phyloP scores from a whole-genome alignment of 2,113 vertebrate genomes.

The Canis aureus region DNA sequence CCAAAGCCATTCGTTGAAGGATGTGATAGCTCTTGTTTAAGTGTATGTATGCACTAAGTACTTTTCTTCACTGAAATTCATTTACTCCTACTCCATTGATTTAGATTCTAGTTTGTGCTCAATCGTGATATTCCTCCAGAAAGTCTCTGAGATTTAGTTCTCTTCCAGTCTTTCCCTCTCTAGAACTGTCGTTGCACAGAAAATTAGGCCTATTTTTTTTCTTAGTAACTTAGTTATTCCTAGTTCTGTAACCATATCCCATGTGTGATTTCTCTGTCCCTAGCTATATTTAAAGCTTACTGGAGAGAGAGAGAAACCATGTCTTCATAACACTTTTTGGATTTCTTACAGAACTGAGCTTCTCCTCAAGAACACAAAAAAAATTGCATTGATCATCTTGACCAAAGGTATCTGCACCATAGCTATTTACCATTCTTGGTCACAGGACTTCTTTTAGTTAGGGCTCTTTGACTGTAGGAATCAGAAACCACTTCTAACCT shows the following conservation, averaged over 20 bases:
- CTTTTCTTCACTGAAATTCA: conserved; percentile 20
- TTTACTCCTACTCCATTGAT: conserved; percentile 1
- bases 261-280: not conserved
- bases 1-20: not conserved
- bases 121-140: not conserved
- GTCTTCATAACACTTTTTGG: not conserved
- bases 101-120: not conserved
- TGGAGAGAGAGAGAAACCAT: not conserved
- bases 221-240: conserved; percentile 32
- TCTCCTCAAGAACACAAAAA: not conserved
- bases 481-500: conserved; percentile 2
- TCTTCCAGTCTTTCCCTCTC: not conserved
- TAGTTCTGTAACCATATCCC: not conserved
- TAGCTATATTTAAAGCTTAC: not conserved
- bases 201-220: not conserved
- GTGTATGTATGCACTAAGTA: not conserved
- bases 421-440: not conserved
- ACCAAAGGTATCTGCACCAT: not conserved
- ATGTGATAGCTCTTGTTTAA: conserved; percentile 32
- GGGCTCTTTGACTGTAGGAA: not conserved
- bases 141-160: not conserved
- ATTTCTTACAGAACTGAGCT: not conserved
- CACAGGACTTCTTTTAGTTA: not conserved
- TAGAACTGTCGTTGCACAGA: not conserved
- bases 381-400: not conserved